phyloP scores from a whole-genome alignment of 1,140 invertebrate species.

The Atta colombica region DNA sequence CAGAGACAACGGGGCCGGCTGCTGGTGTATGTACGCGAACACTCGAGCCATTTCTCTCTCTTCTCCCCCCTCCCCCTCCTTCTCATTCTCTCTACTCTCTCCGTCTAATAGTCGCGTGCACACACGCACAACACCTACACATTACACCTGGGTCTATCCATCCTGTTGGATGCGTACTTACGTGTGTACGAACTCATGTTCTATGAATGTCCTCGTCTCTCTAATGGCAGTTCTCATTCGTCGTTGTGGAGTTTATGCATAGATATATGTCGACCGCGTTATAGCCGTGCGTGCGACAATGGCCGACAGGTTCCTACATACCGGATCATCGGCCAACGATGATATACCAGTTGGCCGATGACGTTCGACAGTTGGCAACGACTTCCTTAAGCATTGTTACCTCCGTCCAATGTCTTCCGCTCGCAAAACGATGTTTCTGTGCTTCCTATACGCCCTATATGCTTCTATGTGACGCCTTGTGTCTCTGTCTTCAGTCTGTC shows the following conservation, averaged over 20 bases:
- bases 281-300: conserved; percentile 38
- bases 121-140: conserved; percentile 4
- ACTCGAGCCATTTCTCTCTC: conserved; percentile 13
- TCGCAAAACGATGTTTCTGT: not conserved
- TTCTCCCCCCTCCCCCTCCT: not conserved
- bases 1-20: conserved; percentile 72
- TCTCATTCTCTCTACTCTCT: not conserved
- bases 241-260: not conserved
- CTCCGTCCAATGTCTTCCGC: conserved; percentile 7
- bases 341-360: conserved; percentile 11
- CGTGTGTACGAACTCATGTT: conserved; percentile 12
- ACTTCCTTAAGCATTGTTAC: conserved; percentile 22
- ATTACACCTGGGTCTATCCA: not conserved
- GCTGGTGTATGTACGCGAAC: conserved; percentile 26
- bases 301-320: not conserved
- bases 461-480: conserved; percentile 27
- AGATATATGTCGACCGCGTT: conserved; percentile 24
- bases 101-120: not conserved
- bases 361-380: conserved; percentile 13
- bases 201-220: not conserved
- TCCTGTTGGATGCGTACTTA: conserved; percentile 31
- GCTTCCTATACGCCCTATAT: not conserved
- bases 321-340: conserved; percentile 6
- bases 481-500: conserved; percentile 2
- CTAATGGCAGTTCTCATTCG: not conserved